A percentile compares a stretch with the other conserved stretches of the same genome.
phyloP scores from a whole-genome alignment of 92 coral and sea anemone species.

The Parazoanthus atlanticus region DNA sequence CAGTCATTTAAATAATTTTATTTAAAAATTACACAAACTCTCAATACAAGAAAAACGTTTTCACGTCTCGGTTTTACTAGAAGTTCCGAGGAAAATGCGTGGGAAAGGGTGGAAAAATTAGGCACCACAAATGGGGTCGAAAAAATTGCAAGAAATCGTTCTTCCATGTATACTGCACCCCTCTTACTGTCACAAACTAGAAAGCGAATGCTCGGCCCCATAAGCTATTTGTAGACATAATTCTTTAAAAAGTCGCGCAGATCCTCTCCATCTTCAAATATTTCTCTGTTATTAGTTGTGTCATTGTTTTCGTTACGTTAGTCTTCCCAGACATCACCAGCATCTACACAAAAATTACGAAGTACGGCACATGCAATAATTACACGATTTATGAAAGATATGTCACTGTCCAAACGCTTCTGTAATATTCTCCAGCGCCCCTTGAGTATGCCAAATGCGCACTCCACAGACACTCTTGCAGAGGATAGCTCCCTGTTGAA shows the following conservation, averaged over 20 bases:
- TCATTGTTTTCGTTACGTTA: neutral
- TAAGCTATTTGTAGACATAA: conserved; percentile 27
- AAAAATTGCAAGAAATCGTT: no score
- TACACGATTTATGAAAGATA: conserved; percentile 35
- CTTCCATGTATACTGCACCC: no score
- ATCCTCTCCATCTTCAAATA: conserved; percentile 49
- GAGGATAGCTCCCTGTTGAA: conserved; percentile 62
- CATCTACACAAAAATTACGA: conserved; percentile 25
- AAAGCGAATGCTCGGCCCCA: no score
- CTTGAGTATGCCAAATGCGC: conserved; percentile 58
- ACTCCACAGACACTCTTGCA: conserved; percentile 64
- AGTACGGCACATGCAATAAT: conserved; percentile 31
- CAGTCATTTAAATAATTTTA: no score
- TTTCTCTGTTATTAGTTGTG: no score
- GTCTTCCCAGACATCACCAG: conserved; percentile 23
- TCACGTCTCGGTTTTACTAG: no score
- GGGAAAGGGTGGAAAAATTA: no score
- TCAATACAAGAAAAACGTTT: no score
- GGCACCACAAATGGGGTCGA: no score
- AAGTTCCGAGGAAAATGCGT: no score
- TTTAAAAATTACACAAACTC: no score
- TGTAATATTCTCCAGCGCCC: conserved; percentile 54
- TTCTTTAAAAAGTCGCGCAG: conserved; percentile 47
- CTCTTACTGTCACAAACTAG: no score
- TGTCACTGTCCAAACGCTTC: conserved; percentile 53